Evolutionary conservation across 2,113 vertebrate genomes (phyloP).

Genomic region (Cottus gobio): DNA sequence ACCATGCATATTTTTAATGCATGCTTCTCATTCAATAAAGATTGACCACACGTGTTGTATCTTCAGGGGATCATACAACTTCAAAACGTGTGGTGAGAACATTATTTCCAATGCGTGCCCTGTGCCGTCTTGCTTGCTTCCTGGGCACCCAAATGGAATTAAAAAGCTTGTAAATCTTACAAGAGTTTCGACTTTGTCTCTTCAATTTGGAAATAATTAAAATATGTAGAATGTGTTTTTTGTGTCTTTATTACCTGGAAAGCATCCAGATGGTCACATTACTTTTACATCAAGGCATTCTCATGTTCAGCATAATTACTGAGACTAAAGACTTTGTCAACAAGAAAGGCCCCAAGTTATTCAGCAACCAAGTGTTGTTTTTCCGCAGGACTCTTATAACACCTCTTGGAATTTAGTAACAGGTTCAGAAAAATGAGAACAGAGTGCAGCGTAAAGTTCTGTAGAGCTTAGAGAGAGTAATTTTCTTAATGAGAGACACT

Average conservation of each 20-base stretch:
- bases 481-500: slow-evolving; percentile 48
- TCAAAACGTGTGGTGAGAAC: neutral
- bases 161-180: neutral
- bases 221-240: neutral
- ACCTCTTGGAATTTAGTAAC: slow-evolving; percentile 35
- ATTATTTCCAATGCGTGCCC: neutral
- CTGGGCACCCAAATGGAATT: neutral
- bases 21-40: neutral
- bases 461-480: slow-evolving; percentile 4
- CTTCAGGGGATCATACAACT: neutral
- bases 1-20: neutral
- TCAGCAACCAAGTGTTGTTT: slow-evolving; percentile 55
- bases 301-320: slow-evolving; percentile 14
- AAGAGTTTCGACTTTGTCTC: neutral
- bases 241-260: neutral
- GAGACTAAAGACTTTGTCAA: slow-evolving; percentile 52
- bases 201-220: neutral
- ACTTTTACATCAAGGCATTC: slow-evolving; percentile 1
- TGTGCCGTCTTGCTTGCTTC: neutral
- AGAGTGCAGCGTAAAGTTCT: neutral
- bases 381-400: slow-evolving; percentile 1
- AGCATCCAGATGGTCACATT: neutral
- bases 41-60: too few relatives aligned
- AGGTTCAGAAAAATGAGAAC: slow-evolving; percentile 28
- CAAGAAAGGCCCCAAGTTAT: slow-evolving; percentile 51